phyloP scores from a whole-genome alignment of 2,888 invertebrate genomes.

The Nasonovia ribisnigri region DNA sequence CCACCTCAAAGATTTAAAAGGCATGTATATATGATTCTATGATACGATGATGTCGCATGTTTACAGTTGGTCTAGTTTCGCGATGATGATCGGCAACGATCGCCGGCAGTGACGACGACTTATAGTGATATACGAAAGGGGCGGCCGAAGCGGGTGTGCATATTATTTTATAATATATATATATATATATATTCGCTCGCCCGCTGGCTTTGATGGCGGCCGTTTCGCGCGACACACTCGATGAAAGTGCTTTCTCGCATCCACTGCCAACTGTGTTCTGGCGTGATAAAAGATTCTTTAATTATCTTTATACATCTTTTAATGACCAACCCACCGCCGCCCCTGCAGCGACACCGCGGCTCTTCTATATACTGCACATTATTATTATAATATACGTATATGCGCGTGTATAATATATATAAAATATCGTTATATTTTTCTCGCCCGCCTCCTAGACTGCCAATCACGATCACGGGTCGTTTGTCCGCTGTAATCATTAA shows the following conservation, averaged over 20 bases:
- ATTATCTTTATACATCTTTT: slow-evolving; percentile 63
- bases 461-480: slow-evolving; percentile 51
- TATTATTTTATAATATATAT: slow-evolving; percentile 29
- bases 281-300: slow-evolving; percentile 65
- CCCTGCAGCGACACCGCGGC: not conserved
- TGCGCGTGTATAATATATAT: not conserved
- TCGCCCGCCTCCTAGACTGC: slow-evolving; percentile 21
- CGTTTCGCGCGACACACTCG: slow-evolving; percentile 57
- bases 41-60: not conserved
- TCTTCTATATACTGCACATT: not conserved
- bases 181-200: slow-evolving; percentile 3
- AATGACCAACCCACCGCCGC: slow-evolving; percentile 39
- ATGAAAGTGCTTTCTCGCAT: slow-evolving; percentile 62
- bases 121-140: not conserved
- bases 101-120: not conserved
- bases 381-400: not conserved
- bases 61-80: not conserved
- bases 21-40: not conserved
- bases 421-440: not conserved
- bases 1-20: not conserved
- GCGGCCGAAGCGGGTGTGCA: not conserved
- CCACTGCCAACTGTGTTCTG: slow-evolving; percentile 58
- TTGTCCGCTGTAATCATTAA: slow-evolving; percentile 47
- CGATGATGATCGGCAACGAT: not conserved
- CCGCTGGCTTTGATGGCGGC: slow-evolving; percentile 55